Evolutionary conservation across 2,113 vertebrate species (phyloP).

Genomic region (Myotis brandtii): DNA sequence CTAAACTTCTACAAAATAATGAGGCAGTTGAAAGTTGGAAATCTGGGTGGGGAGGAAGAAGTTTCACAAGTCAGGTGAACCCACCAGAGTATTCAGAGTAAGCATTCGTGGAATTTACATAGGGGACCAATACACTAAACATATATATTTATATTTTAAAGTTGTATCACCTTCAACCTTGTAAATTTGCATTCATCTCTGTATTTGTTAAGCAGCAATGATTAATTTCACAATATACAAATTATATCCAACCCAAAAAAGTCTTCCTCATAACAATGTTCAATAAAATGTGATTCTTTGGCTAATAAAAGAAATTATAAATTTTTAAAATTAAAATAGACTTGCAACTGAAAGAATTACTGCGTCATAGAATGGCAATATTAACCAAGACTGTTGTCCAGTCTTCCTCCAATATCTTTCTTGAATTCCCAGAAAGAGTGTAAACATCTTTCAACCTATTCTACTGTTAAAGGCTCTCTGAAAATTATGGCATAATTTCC

Average conservation of each 20-base stretch:
- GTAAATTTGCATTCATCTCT: neutral
- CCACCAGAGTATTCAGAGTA: neutral
- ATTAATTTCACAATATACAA: neutral
- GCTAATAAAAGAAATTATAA: neutral
- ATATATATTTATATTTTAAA: no score
- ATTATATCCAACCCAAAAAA: neutral
- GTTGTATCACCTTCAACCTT: neutral
- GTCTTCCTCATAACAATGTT: neutral
- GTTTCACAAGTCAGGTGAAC: neutral
- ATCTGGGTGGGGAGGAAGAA: neutral
- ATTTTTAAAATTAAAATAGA: neutral
- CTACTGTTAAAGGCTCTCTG: neutral
- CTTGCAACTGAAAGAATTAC: neutral
- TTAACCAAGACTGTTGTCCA: neutral
- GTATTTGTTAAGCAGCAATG: neutral
- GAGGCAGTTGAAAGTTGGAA: neutral
- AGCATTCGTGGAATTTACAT: neutral
- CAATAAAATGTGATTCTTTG: neutral
- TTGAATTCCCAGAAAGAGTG: neutral
- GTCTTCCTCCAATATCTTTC: neutral
- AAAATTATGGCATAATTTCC: neutral
- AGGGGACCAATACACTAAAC: neutral
- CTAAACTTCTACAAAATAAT: neutral
- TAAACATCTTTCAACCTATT: neutral
- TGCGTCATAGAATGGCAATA: neutral